Percentiles rank a stretch among this genome's conserved stretches.
phyloP scores from a whole-genome alignment of 2,113 vertebrate genomes.

The Trochalopteron elliotii region DNA sequence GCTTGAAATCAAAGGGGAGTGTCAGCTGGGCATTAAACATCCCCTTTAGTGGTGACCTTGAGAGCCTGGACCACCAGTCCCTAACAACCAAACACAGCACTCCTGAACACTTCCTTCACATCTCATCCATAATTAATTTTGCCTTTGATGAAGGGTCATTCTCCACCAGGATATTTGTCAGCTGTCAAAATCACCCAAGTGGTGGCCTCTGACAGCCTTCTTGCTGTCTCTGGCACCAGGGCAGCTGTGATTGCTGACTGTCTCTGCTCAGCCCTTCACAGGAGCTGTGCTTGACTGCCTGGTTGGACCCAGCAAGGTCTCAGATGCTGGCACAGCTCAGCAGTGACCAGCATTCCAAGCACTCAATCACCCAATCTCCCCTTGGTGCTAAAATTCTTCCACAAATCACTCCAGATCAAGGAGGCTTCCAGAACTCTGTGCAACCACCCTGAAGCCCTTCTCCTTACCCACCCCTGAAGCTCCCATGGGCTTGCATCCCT shows the following conservation, averaged over 20 bases:
- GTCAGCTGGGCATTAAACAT: constrained; percentile 28
- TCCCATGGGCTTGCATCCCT: not conserved
- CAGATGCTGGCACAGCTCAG: not conserved
- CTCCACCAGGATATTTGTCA: constrained; percentile 34
- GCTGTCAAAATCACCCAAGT: constrained; percentile 14
- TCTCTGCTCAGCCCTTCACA: not conserved
- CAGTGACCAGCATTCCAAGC: not conserved
- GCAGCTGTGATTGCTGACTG: not conserved
- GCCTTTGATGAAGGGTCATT: constrained; percentile 37
- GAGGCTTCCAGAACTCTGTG: not conserved
- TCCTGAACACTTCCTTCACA: not conserved
- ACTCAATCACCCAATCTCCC: not conserved
- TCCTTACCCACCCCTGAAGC: not conserved
- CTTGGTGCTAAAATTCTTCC: not conserved
- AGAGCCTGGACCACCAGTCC: not conserved
- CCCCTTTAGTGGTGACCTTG: constrained; percentile 19
- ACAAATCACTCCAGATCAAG: not conserved
- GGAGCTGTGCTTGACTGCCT: not conserved
- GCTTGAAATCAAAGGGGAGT: constrained; percentile 40
- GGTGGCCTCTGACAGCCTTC: constrained; percentile 5
- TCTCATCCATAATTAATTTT: constrained; percentile 54
- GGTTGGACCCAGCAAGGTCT: not conserved
- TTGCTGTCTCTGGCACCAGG: not conserved
- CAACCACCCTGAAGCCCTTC: not conserved
- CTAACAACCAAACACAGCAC: constrained; percentile 4